phyloP scores from a whole-genome alignment of 92 coral and sea anemone genomes.

The Actinernus sp. region DNA sequence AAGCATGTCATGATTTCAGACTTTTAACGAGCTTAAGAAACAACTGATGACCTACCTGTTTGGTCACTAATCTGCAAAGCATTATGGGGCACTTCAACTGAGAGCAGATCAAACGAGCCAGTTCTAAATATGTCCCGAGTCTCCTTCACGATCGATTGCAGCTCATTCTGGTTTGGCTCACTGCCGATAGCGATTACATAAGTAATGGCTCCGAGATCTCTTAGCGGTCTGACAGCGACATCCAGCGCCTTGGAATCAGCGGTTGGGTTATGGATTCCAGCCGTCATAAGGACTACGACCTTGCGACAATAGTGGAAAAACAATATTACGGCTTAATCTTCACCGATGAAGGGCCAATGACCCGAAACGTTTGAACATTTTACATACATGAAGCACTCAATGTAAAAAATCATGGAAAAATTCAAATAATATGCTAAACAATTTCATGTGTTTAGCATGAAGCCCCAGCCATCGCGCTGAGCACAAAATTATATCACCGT shows the following conservation, averaged over 20 bases:
- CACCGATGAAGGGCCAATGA: too few relatives aligned
- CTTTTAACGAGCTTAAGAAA: too few relatives aligned
- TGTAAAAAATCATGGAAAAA: too few relatives aligned
- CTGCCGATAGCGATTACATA: conserved; percentile 33
- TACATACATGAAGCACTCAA: too few relatives aligned
- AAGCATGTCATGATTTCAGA: too few relatives aligned
- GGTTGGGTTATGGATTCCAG: conserved; percentile 56
- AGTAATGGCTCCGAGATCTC: conserved; percentile 37
- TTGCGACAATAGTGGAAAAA: too few relatives aligned
- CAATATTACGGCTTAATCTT: too few relatives aligned
- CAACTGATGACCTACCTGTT: conserved; percentile 40
- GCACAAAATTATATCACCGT: too few relatives aligned
- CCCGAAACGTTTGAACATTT: too few relatives aligned
- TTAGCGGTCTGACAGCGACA: conserved; percentile 39
- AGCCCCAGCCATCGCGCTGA: too few relatives aligned
- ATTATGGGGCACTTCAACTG: conserved; percentile 13
- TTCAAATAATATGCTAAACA: too few relatives aligned
- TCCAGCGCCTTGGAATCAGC: conserved; percentile 39
- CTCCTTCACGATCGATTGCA: conserved; percentile 45
- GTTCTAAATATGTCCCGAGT: conserved; percentile 49
- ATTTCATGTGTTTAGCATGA: too few relatives aligned
- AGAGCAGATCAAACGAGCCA: conserved; percentile 49
- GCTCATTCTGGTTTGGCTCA: conserved; percentile 31
- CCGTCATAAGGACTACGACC: conserved; percentile 66
- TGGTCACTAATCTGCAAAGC: conserved; percentile 51